A percentile compares a stretch with the other conserved stretches of the same genome.
phyloP scores from a whole-genome alignment of 2,888 invertebrate species.

The Sepioteuthis lessoniana region DNA sequence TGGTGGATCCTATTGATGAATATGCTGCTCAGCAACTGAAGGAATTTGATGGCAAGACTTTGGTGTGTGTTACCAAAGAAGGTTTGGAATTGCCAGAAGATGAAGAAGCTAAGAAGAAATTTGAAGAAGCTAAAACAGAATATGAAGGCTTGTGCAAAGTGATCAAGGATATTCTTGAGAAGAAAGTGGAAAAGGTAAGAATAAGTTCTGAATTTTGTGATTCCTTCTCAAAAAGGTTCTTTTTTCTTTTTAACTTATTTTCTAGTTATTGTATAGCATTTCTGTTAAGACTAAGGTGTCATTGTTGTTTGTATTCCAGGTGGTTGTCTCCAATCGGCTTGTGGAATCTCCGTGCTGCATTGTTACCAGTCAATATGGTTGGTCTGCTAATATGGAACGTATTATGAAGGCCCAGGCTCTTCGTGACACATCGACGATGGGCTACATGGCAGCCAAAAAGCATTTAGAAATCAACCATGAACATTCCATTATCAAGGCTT shows the following conservation, averaged over 20 bases:
- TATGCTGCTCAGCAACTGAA: slow-evolving; percentile 98
- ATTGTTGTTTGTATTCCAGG: not conserved
- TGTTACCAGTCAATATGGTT: slow-evolving; percentile 98
- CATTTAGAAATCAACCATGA: slow-evolving; percentile 98
- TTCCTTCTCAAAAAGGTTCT: not conserved
- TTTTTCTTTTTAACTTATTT: not conserved
- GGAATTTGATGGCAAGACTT: slow-evolving; percentile 94
- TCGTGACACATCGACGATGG: slow-evolving; percentile 98
- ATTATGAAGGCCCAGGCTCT: slow-evolving; percentile 99
- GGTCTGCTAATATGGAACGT: slow-evolving; percentile 99
- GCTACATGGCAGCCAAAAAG: slow-evolving; percentile 99
- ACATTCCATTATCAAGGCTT: slow-evolving; percentile 91
- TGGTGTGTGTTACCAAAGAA: slow-evolving; percentile 98
- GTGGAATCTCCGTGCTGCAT: slow-evolving; percentile 99
- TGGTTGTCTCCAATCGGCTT: slow-evolving; percentile 91
- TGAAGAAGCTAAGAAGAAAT: slow-evolving; percentile 97
- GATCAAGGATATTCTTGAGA: slow-evolving; percentile 95
- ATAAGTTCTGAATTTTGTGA: too few species aligned
- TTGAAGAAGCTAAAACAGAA: slow-evolving; percentile 89
- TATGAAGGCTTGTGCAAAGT: slow-evolving; percentile 86
- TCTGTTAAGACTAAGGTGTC: not conserved
- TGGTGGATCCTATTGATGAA: slow-evolving; percentile 99
- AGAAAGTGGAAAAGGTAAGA: slow-evolving; percentile 94
- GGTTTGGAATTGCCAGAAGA: slow-evolving; percentile 97
- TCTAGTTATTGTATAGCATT: not conserved